phyloP scores from a whole-genome alignment of 2,113 vertebrate species.

The Brienomyrus longianalis region DNA sequence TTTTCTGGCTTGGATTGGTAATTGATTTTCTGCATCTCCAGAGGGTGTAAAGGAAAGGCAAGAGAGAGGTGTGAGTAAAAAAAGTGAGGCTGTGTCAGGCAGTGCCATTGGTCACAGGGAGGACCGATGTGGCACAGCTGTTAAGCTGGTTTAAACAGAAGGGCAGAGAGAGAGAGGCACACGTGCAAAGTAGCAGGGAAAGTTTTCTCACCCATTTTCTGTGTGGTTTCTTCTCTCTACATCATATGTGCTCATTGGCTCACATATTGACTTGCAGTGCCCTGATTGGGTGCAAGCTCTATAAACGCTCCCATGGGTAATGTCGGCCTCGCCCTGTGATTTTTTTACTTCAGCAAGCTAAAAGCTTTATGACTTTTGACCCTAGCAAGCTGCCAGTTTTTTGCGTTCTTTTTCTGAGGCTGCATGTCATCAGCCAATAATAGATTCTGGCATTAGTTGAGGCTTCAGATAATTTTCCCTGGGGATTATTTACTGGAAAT shows the following conservation, averaged over 20 bases:
- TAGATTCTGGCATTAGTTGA: background rate
- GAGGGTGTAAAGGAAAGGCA: background rate
- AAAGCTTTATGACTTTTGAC: background rate
- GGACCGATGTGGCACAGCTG: background rate
- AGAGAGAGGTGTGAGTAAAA: background rate
- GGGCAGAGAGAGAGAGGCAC: background rate
- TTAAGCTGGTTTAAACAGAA: background rate
- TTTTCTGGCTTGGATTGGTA: conserved; percentile 4
- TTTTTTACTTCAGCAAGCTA: background rate
- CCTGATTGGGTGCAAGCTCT: background rate
- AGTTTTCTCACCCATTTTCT: background rate
- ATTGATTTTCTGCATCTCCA: conserved; percentile 15
- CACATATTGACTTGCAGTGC: background rate
- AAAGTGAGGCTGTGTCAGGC: background rate
- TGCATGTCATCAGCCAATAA: background rate
- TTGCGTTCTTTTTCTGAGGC: background rate
- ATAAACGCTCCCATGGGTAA: background rate
- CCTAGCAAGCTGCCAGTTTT: background rate
- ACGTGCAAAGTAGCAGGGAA: background rate
- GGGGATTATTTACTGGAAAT: background rate
- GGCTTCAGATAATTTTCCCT: background rate
- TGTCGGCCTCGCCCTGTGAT: background rate
- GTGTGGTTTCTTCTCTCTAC: background rate
- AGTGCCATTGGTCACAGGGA: background rate
- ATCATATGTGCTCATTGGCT: background rate